These are phyloP conservation scores for Watsonalla binaria DNA, from an alignment of 2,888 invertebrate species.

Conservation along the genomic window DNA sequence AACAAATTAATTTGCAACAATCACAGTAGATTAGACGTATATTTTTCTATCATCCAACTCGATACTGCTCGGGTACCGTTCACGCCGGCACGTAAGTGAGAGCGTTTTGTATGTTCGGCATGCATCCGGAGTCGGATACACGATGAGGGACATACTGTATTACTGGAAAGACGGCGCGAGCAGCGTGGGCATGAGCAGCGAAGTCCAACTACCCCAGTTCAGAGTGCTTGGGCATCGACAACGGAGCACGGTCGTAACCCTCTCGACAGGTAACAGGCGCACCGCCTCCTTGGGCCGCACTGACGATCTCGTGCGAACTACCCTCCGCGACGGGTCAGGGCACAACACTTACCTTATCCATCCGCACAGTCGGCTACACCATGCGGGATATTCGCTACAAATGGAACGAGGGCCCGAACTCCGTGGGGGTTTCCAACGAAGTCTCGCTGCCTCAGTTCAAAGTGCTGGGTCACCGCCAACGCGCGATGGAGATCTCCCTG, in stretches of 20 bases:
- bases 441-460: constrained; percentile 97
- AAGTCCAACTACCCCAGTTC: constrained; percentile 96
- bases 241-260: constrained; percentile 92
- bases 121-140: constrained; percentile 90
- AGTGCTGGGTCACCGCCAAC: constrained; percentile 95
- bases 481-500: constrained; percentile 94
- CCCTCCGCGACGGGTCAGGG: constrained; percentile 27
- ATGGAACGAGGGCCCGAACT: constrained; percentile 95
- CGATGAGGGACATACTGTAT: constrained; percentile 93
- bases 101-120: constrained; percentile 61
- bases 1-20: neutral
- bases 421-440: constrained; percentile 94
- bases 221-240: constrained; percentile 95
- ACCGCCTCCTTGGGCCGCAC: constrained; percentile 9
- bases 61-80: constrained; percentile 19
- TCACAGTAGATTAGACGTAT: constrained; percentile 11
- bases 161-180: constrained; percentile 92
- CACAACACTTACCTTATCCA: constrained; percentile 30
- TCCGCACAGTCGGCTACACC: constrained; percentile 92
- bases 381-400: constrained; percentile 97
- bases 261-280: constrained; percentile 89
- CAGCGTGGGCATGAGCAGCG: constrained; percentile 93
- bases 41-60: constrained; percentile 39
- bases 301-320: constrained; percentile 7
- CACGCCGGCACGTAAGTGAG: constrained; percentile 50